These are phyloP conservation scores for Ranitomeya variabilis DNA, from an alignment of 2,113 vertebrate species.

Conservation along the genomic window DNA sequence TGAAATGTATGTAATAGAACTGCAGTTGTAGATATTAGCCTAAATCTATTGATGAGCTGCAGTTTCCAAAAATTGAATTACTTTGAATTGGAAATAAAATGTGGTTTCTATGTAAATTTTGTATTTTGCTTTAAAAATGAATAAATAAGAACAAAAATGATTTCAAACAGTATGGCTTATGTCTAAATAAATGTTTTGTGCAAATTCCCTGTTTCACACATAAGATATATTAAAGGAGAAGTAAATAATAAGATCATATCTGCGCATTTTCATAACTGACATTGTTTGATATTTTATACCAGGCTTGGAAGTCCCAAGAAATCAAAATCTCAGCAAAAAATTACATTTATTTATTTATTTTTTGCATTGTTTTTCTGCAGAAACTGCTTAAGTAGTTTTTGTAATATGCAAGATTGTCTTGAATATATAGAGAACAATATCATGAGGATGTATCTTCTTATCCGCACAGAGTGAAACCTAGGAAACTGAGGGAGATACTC, in stretches of 20 bases:
- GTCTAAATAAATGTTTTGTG: conserved; percentile 22
- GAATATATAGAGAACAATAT: conserved; percentile 40
- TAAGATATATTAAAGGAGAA: not conserved
- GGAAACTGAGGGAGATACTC: conserved; percentile 42
- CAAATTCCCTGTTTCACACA: not conserved
- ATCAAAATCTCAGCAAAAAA: conserved; percentile 18
- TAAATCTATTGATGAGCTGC: not conserved
- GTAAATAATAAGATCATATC: conserved; percentile 23
- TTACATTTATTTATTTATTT: conserved; percentile 23
- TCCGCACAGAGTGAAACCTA: conserved; percentile 40
- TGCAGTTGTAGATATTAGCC: not conserved
- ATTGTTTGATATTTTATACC: not conserved
- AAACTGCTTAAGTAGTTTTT: conserved; percentile 36
- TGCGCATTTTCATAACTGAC: conserved; percentile 24
- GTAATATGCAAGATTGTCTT: conserved; percentile 40
- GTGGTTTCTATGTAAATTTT: not conserved
- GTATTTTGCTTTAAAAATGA: not conserved
- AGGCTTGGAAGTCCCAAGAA: conserved; percentile 4
- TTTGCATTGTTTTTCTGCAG: conserved; percentile 1
- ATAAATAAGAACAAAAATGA: not conserved
- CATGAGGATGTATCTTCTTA: conserved; percentile 41
- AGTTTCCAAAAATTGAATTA: not conserved
- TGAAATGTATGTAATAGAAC: not conserved
- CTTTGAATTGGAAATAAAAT: not conserved
- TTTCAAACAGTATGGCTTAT: not conserved